These are phyloP conservation scores for Drosophila insularis DNA, from an alignment of 1,140 invertebrate species.

Conservation along the genomic window DNA sequence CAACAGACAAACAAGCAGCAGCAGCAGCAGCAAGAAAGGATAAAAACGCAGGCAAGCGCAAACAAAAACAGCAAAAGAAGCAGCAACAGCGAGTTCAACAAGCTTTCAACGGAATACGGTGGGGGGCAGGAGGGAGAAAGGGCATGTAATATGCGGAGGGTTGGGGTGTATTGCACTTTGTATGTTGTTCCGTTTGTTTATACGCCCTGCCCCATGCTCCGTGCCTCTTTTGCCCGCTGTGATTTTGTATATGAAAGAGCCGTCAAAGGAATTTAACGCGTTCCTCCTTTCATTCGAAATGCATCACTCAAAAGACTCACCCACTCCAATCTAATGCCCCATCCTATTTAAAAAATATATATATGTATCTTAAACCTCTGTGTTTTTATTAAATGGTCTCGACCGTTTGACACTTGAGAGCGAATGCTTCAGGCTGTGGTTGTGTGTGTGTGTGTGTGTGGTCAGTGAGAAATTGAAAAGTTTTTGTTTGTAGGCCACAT, in stretches of 20 bases:
- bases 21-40: conserved; percentile 1
- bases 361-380: conserved; percentile 55
- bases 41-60: conserved; percentile 21
- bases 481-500: not conserved
- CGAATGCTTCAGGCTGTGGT: conserved; percentile 24
- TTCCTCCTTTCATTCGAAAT: conserved; percentile 26
- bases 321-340: not conserved
- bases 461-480: conserved; percentile 17
- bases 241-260: conserved; percentile 30
- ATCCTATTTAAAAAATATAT: conserved; percentile 6
- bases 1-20: conserved; percentile 1
- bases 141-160: not conserved
- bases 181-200: conserved; percentile 24
- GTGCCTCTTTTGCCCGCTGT: conserved; percentile 21
- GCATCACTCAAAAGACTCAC: conserved; percentile 45
- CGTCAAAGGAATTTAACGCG: conserved; percentile 59
- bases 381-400: conserved; percentile 64
- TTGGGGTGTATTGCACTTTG: conserved; percentile 41
- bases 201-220: not conserved
- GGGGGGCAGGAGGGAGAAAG: not conserved
- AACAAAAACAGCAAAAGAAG: not conserved
- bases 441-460: too few species aligned
- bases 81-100: conserved; percentile 52
- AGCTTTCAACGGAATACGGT: conserved; percentile 37
- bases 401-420: conserved; percentile 46